Evolutionary conservation across 2,888 invertebrate genomes (phyloP).

Genomic region (Tetranychus piercei): DNA sequence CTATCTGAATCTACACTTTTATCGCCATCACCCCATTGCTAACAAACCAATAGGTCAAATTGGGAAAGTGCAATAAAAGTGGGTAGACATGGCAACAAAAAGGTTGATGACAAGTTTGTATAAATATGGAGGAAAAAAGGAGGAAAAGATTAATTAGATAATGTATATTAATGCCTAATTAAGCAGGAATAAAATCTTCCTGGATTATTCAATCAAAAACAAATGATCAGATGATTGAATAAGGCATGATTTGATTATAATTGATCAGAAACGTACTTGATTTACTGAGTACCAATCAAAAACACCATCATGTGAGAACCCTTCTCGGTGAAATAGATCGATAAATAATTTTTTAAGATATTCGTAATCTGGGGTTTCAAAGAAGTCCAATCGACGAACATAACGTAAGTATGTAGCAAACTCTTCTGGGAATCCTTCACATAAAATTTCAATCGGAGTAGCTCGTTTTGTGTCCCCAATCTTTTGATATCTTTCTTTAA

Average conservation of each 20-base stretch:
- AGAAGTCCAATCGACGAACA: conserved; percentile 89
- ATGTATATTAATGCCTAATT: no score
- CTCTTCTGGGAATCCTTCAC: conserved; percentile 63
- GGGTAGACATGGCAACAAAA: no score
- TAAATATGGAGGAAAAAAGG: no score
- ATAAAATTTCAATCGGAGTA: conserved; percentile 81
- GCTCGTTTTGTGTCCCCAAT: conserved; percentile 92
- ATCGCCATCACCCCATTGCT: not conserved
- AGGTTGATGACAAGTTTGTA: no score
- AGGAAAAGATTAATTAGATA: no score
- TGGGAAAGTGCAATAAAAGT: no score
- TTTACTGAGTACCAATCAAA: conserved; percentile 6
- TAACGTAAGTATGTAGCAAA: conserved; percentile 94
- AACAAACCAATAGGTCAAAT: not conserved
- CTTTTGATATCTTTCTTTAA: conserved; percentile 9
- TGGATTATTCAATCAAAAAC: no score
- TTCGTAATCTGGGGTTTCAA: conserved; percentile 98
- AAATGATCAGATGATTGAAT: no score
- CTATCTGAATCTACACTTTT: not conserved
- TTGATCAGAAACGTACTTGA: not conserved
- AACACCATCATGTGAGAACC: conserved; percentile 1
- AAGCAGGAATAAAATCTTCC: no score
- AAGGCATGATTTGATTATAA: no score
- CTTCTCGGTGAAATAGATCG: conserved; percentile 57
- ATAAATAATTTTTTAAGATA: conserved; percentile 87